Percentiles rank a stretch among this genome's conserved stretches.
phyloP scores from a whole-genome alignment of 2,113 vertebrate species.

The Murina feae region DNA sequence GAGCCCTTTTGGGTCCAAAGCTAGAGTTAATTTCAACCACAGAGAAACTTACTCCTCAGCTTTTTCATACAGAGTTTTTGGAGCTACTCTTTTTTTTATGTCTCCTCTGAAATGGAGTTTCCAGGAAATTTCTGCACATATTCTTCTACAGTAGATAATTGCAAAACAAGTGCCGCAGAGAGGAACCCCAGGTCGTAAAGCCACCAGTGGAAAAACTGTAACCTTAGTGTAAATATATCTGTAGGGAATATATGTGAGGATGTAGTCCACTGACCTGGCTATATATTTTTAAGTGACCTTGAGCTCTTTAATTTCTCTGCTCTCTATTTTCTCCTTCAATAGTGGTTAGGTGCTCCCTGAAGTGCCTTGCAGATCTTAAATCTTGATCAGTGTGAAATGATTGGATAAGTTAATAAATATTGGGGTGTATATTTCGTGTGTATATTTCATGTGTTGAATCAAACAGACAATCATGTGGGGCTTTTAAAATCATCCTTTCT shows the following conservation, averaged over 20 bases:
- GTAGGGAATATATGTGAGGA: not conserved
- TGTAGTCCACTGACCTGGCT: not conserved
- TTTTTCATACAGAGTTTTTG: not conserved
- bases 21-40: not conserved
- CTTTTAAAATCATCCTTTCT: not conserved
- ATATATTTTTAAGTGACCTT: not conserved
- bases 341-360: not conserved
- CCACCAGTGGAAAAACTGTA: not conserved
- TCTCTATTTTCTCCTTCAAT: not conserved
- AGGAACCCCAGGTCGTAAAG: not conserved
- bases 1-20: not conserved
- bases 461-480: not conserved
- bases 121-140: not conserved
- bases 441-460: not conserved
- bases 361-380: not conserved
- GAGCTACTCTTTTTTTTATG: not conserved
- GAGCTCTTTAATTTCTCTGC: not conserved
- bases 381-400: not conserved
- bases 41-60: conserved; percentile 23
- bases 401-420: not conserved
- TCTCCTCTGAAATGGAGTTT: conserved; percentile 19
- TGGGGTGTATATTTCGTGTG: not conserved
- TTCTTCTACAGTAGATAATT: not conserved
- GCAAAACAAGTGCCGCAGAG: not conserved
- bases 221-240: not conserved